A percentile compares a stretch with the other conserved stretches of the same genome.
phyloP scores from a whole-genome alignment of 2,888 invertebrate species.

The Beris morrisii region DNA sequence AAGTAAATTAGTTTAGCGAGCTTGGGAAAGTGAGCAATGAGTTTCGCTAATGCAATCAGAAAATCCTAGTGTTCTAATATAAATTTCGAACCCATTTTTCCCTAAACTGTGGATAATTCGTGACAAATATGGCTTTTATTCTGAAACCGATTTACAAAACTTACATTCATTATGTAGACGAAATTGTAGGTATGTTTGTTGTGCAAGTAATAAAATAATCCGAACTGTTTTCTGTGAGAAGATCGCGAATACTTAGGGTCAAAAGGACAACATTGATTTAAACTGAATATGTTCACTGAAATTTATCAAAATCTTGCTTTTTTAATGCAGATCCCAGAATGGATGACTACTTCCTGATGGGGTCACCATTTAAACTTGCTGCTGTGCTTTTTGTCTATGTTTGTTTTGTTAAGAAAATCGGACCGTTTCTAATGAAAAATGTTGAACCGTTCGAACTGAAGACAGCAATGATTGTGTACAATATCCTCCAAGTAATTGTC shows the following conservation, averaged over 20 bases:
- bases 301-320: too few species aligned
- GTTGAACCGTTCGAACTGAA: slow-evolving; percentile 65
- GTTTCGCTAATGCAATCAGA: too few species aligned
- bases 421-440: slow-evolving; percentile 70
- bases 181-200: too few species aligned
- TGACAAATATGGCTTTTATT: slow-evolving; percentile 13
- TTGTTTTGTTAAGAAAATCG: slow-evolving; percentile 67
- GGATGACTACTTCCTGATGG: slow-evolving; percentile 65
- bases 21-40: too few species aligned
- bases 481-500: slow-evolving; percentile 65
- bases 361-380: slow-evolving; percentile 64
- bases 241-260: neutral
- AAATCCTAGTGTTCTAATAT: too few species aligned
- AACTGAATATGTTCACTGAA: too few species aligned
- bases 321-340: slow-evolving; percentile 62
- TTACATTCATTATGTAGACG: slow-evolving; percentile 6
- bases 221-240: too few species aligned
- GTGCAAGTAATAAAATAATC: too few species aligned
- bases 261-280: neutral
- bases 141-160: slow-evolving; percentile 14
- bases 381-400: slow-evolving; percentile 63
- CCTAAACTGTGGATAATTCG: too few species aligned
- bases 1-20: too few species aligned
- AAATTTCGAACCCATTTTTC: too few species aligned
- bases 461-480: slow-evolving; percentile 66